Base-by-base conservation (phyloP, 1,140 invertebrate genomes). In the Alviniconcha marisindica region DNA sequence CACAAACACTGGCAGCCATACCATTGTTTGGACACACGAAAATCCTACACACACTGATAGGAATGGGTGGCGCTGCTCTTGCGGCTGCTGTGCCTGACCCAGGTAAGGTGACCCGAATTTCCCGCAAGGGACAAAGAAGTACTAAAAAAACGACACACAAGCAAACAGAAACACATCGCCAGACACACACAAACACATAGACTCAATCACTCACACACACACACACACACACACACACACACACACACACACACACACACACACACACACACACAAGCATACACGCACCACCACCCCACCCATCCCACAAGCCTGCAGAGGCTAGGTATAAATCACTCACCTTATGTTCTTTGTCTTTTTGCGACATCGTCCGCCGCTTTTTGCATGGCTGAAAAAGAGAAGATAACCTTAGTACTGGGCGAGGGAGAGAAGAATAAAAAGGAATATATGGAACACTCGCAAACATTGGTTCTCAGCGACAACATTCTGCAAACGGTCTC, bases 311-410 rank as follows among this genome's bases (percentile, higher is more conserved):
- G 38, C 18, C 73, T 33, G 73, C 24, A 38, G 24, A 33, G 28
- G 40, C 14, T 76, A 10, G 14, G n/a, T 12, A 31, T 12, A 10
- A 69, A 69, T 21, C 15, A 15, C 84, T 81, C 84, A 92, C 91
- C 87, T 88, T 89, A 79, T 92, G 91, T 85, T 92, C 91, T 84
- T 77, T 89, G 79, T 92, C 92, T 85, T 91, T 91, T 73, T 91
- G 89, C 18, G 88, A 83, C 92, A 92, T 92, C 18, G 87, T 87
- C 71, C 92, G 56, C 66, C 92, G 78, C 83, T 91, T 91, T 81
- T 90, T 88, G 85, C 89, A 92, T 44, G 92, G 91, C 92, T 92
- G 83, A 40, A 91, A 84, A 51, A 40, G 42, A 77, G 60, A 40
- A n/a, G 21, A 69, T 28, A n/a, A n/a, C n/a, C n/a, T n/a, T n/a